phyloP scores from a whole-genome alignment of 2,797 vertebrate species.

The Sarcoramphus papa region DNA sequence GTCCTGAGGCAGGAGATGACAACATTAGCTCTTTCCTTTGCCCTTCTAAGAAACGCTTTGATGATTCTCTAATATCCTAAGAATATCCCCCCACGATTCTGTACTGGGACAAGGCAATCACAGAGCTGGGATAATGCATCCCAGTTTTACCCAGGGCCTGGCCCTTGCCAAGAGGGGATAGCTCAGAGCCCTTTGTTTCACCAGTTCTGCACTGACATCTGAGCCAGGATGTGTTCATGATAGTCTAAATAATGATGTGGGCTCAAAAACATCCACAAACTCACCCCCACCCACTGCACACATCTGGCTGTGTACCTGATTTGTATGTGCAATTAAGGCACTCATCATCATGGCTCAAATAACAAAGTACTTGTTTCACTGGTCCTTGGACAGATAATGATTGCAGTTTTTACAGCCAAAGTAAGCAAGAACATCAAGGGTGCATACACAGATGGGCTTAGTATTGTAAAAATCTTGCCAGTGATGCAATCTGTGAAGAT shows the following conservation, averaged over 20 bases:
- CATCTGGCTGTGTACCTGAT: constrained; percentile 33
- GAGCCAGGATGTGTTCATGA: constrained; percentile 2
- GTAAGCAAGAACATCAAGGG: constrained; percentile 3
- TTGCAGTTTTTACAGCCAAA: neutral
- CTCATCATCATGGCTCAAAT: neutral
- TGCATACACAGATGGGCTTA: neutral
- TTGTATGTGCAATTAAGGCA: neutral
- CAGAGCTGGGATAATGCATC: constrained; percentile 28
- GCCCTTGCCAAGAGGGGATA: neutral
- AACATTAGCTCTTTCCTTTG: constrained; percentile 52
- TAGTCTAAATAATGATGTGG: neutral
- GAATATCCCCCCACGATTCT: constrained; percentile 37
- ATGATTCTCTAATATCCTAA: constrained; percentile 61
- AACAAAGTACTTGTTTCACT: neutral
- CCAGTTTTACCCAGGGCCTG: constrained; percentile 25
- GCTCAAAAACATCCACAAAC: neutral
- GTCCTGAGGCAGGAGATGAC: constrained; percentile 58
- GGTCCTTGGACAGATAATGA: neutral
- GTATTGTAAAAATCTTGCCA: neutral
- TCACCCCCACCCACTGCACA: neutral
- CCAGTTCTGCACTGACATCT: neutral
- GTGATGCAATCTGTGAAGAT: neutral
- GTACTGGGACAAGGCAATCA: constrained; percentile 30
- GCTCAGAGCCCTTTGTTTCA: constrained; percentile 42
- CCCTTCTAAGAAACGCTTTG: constrained; percentile 63